Base-by-base conservation (phyloP, 2,888 invertebrate species). In the Muscina levida region DNA sequence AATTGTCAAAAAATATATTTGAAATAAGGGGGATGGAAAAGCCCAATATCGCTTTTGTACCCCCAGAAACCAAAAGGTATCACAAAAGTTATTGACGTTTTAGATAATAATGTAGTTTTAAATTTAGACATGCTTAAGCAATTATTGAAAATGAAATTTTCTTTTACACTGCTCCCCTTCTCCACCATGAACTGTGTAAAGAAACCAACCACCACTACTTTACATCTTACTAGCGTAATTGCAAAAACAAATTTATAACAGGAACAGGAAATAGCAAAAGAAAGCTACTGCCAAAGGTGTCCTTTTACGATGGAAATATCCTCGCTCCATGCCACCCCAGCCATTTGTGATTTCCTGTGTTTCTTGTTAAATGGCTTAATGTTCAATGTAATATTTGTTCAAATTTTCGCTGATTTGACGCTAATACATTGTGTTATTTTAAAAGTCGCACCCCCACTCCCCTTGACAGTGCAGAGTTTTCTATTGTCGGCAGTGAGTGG, bases 341-440 rank as follows among this genome's bases (percentile, higher is more conserved):
- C n/a, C 1, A 31, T 19, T 17, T 17, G 11, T 10, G 10, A 1
- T 59, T 24, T 48, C 10, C 4, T 8, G 13, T 44, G 31, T 15
- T 19, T 39, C 24, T 39, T 26, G 42, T n/a, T 65, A 57, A 79
- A 68, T 70, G 51, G 72, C 72, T 76, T 76, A 66, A 65, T 77
- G 80, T 73, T 62, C 26, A 66, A 77, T 73, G 24, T 73, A 73
- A 77, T 77, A 77, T 80, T 80, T 77, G 77, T 73, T 77, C 70
- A 71, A 80, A 77, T 80, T 73, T 80, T 42, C 66, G 70, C 71
- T 77, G 70, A 77, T 77, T 77, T 80, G 80, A 80, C 80, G 73
- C 77, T 80, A 80, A 80, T 80, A 73, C 71, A 71, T 71, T 80
- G 77, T 80, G 80, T 73, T 67, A 67, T 77, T 71, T 80, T 77